Percentiles rank a stretch among this genome's conserved stretches.
These are phyloP conservation scores for Urocolius indicus DNA, from an alignment of 2,113 vertebrate species.

Conservation along the genomic window DNA sequence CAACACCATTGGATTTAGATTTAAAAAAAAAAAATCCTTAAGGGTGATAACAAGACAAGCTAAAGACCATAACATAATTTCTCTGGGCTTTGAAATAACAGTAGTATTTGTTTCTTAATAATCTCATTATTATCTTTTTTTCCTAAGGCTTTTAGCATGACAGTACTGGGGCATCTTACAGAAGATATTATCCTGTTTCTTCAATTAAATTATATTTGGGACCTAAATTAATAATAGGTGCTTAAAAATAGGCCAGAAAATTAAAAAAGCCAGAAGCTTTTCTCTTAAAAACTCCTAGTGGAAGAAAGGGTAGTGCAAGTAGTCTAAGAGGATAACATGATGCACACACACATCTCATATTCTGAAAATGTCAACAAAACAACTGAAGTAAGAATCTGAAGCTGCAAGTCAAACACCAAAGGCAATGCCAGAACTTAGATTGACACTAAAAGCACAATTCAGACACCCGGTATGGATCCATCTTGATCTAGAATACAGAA, in stretches of 20 bases:
- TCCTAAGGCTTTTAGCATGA: background rate
- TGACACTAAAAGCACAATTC: background rate
- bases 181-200: background rate
- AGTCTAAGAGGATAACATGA: background rate
- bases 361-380: background rate
- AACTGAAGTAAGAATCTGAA: background rate
- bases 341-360: background rate
- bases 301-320: background rate
- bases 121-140: background rate
- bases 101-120: slow-evolving; percentile 23
- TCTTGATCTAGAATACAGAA: background rate
- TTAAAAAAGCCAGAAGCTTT: background rate
- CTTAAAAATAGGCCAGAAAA: background rate
- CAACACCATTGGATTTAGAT: background rate
- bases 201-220: background rate
- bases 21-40: background rate
- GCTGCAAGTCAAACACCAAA: background rate
- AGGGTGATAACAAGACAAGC: background rate
- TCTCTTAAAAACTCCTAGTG: background rate
- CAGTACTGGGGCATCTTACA: background rate
- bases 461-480: background rate
- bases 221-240: background rate
- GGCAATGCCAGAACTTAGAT: background rate
- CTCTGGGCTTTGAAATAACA: background rate
- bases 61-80: slow-evolving; percentile 20